phyloP scores from a whole-genome alignment of 2,888 invertebrate species.

The Parnassius apollo region DNA sequence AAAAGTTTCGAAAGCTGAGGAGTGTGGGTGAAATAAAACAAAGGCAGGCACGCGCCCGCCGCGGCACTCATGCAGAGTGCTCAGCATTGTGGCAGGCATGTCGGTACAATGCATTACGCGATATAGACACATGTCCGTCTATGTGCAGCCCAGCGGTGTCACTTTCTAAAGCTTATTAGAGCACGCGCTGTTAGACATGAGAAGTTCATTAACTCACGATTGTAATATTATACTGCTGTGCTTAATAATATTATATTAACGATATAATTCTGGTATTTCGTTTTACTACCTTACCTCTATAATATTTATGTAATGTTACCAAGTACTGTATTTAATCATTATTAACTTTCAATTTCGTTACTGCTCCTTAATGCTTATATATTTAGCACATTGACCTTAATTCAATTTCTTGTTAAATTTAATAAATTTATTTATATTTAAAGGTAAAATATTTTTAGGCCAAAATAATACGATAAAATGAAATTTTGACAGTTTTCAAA shows the following conservation, averaged over 20 bases:
- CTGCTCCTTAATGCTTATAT: too few relatives aligned
- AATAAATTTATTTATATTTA: too few relatives aligned
- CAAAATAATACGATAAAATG: too few relatives aligned
- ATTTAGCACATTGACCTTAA: too few relatives aligned
- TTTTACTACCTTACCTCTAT: too few relatives aligned
- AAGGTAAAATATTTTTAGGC: too few relatives aligned
- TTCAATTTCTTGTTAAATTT: too few relatives aligned
- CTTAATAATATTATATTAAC: neutral
- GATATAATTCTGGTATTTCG: neutral
- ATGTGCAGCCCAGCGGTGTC: slow-evolving; percentile 19
- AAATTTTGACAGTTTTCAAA: neutral
- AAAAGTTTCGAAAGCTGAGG: slow-evolving; percentile 73
- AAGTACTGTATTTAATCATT: too few relatives aligned
- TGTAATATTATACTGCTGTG: slow-evolving; percentile 1
- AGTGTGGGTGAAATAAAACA: slow-evolving; percentile 78
- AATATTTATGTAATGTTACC: too few relatives aligned
- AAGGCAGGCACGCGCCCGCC: slow-evolving; percentile 71
- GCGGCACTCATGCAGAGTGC: slow-evolving; percentile 77
- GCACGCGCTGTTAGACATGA: slow-evolving; percentile 23
- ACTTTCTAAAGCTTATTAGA: slow-evolving; percentile 35
- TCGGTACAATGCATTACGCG: slow-evolving; percentile 69
- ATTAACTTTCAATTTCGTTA: too few relatives aligned
- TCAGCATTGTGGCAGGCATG: slow-evolving; percentile 71
- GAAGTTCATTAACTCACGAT: slow-evolving; percentile 10
- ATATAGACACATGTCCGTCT: slow-evolving; percentile 35